Conservation (phyloP, 2,797 vertebrate genomes). For the Micrastur ruficollis region DNA sequence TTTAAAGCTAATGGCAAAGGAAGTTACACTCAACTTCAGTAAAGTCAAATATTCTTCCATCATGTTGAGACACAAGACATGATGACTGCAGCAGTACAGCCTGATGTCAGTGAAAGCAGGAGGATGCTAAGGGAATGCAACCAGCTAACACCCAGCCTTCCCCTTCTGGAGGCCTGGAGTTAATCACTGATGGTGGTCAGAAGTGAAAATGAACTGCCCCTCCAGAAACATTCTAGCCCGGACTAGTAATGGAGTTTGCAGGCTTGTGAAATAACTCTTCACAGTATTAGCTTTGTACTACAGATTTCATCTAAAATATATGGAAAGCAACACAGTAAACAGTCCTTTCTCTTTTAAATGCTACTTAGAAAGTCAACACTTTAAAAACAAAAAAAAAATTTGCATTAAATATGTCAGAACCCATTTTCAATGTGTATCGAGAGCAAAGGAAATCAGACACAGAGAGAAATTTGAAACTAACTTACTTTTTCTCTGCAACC, state of each 20-base stretch:
- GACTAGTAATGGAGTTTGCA: neutral
- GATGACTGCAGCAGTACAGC: neutral
- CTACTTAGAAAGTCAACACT: neutral
- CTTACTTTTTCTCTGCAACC: neutral
- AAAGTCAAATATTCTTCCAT: neutral
- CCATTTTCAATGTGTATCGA: neutral
- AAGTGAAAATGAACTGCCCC: neutral
- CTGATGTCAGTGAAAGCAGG: neutral
- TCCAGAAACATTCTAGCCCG: neutral
- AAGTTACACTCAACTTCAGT: neutral
- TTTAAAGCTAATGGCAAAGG: neutral
- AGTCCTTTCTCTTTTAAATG: neutral
- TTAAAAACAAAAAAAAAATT: neutral
- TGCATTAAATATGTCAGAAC: neutral
- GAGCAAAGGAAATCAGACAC: neutral
- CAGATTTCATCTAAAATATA: neutral
- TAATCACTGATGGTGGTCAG: neutral
- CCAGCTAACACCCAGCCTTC: neutral
- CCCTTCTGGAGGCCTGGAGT: neutral
- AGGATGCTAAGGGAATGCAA: neutral
- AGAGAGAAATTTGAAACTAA: neutral
- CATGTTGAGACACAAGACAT: accelerated
- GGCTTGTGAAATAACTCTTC: neutral
- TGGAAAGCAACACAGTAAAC: neutral
- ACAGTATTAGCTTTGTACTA: neutral